These are phyloP conservation scores for Spodoptera frugiperda DNA, from an alignment of 1,140 invertebrate species.

Conservation along the genomic window DNA sequence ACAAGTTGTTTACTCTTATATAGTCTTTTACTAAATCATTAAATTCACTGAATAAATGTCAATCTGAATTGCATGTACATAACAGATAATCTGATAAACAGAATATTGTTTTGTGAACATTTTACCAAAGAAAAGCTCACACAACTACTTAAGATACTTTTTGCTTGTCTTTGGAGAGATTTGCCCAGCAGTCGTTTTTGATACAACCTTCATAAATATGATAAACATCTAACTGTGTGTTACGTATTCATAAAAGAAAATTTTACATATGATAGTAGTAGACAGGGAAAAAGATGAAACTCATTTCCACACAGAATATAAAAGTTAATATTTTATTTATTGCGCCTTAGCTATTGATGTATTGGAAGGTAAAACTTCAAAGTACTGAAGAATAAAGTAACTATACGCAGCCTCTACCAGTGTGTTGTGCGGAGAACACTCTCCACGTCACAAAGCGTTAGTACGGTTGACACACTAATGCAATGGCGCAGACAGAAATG, in stretches of 20 bases:
- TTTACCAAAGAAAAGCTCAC: slow-evolving; percentile 52
- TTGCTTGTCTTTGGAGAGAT: slow-evolving; percentile 44
- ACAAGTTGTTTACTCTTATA: no score
- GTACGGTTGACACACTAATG: slow-evolving; percentile 70
- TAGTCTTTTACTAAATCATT: no score
- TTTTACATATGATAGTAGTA: slow-evolving; percentile 39
- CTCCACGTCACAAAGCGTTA: slow-evolving; percentile 26
- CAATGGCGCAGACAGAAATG: slow-evolving; percentile 79
- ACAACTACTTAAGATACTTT: slow-evolving; percentile 44
- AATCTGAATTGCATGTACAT: neutral
- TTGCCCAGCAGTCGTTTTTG: slow-evolving; percentile 41
- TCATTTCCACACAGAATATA: slow-evolving; percentile 16
- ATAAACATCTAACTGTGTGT: slow-evolving; percentile 47
- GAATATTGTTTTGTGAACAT: slow-evolving; percentile 38
- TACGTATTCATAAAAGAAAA: slow-evolving; percentile 50
- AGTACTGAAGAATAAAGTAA: neutral
- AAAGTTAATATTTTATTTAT: neutral
- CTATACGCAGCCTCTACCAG: neutral
- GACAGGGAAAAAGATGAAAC: slow-evolving; percentile 30
- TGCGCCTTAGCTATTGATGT: neutral
- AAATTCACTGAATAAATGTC: neutral
- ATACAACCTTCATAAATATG: slow-evolving; percentile 48
- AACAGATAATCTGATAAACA: slow-evolving; percentile 46
- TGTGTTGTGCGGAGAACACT: slow-evolving; percentile 23
- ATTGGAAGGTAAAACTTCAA: neutral